phyloP scores from a whole-genome alignment of 2,888 invertebrate species.

The Bugulina stolonifera region DNA sequence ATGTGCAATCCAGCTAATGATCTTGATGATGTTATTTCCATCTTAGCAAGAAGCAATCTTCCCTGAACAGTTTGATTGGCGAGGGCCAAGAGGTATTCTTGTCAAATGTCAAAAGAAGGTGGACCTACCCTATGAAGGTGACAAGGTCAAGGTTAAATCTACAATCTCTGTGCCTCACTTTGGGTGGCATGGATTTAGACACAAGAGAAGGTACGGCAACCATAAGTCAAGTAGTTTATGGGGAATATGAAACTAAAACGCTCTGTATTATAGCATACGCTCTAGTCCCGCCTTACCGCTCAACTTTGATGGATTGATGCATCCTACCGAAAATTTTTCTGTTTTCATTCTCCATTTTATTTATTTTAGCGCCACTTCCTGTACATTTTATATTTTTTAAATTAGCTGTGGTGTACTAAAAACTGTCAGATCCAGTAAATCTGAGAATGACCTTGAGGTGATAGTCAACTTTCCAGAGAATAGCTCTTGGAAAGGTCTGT shows the following conservation, averaged over 20 bases:
- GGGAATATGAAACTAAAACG: too few species aligned
- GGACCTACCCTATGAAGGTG: neutral
- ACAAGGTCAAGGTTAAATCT: neutral
- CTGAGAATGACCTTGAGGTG: neutral
- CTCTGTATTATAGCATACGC: too few species aligned
- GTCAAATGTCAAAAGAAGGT: neutral
- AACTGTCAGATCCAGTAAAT: neutral
- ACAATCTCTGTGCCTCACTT: neutral
- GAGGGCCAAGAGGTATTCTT: neutral
- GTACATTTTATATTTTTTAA: too few species aligned
- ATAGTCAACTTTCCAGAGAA: neutral
- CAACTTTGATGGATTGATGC: too few species aligned
- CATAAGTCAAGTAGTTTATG: neutral
- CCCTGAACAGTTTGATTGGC: constrained; percentile 12
- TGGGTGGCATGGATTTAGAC: neutral
- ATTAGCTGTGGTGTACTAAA: too few species aligned
- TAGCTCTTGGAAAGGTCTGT: neutral
- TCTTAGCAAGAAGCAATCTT: too few species aligned
- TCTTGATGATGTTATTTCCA: too few species aligned
- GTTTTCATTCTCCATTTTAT: too few species aligned
- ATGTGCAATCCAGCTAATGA: too few species aligned
- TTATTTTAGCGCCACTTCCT: too few species aligned
- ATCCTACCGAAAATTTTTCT: too few species aligned
- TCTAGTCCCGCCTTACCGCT: too few species aligned
- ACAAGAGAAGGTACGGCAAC: neutral